Base-by-base conservation (phyloP, 2,888 invertebrate species). In the Beris chalybata region DNA sequence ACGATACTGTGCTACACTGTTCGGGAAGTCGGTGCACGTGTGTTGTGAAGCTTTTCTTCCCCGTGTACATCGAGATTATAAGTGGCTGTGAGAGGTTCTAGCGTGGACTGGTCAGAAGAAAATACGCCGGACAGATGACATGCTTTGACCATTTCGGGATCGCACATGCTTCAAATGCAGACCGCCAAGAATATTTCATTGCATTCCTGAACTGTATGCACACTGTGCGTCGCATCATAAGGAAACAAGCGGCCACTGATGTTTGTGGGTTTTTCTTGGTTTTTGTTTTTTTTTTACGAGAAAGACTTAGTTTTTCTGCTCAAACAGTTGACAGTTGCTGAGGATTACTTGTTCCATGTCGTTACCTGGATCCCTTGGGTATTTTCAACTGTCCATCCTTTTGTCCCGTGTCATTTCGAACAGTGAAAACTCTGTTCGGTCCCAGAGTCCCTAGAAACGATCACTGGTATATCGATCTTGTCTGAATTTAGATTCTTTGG, bases 61-160 rank as follows among this genome's bases (percentile, higher is more conserved):
- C 7, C 30, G 12, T 53, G 22, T 22, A 29, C n/a, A 53, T 12
- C 12, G 15, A 22, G 5, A 29, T 53, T 15, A 30, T 53, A 15
- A 6, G n/a, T 56, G 38, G 54, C n/a, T 32, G 15, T 54, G 12
- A 6, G 32, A 31, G 53, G 31, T n/a, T 11, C 29, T n/a, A 54
- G 54, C 12, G 9, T 54, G 48, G 15, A 48, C 9, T 54, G 54
- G 30, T 11, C 38, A 38, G 44, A 56, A 43, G 43, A 56, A 56
- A 43, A 38, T 29, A 44, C 43, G 15, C 22, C 32, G 56, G 56
- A 56, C 56, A 56, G 65, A 48, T 57, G 65, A 56, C 65, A 56
- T 65, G 65, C 48, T 52, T 57, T 65, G 32, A 52, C 65, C 65
- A 65, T 65, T 65, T 50, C 43, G 38, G 65, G 65, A 29, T 29